Conservation (phyloP, 2,797 vertebrate species). For the Brotula barbata region DNA sequence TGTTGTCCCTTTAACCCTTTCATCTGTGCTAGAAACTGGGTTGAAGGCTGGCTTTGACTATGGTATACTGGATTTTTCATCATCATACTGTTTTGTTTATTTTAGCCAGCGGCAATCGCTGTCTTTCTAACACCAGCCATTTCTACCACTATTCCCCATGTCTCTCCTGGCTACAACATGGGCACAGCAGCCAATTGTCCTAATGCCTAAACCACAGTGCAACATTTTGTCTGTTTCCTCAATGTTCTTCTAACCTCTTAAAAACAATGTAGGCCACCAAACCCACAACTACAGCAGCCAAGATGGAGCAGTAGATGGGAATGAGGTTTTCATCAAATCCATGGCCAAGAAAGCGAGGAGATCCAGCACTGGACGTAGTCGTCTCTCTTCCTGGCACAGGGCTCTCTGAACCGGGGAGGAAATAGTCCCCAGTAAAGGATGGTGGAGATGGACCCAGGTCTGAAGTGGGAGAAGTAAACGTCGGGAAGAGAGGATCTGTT, state of each 20-base stretch:
- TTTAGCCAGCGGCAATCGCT: conserved; percentile 33
- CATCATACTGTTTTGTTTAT: neutral
- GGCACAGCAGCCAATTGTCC: conserved; percentile 22
- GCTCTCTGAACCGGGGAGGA: conserved; percentile 56
- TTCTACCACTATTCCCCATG: conserved; percentile 5
- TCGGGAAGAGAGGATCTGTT: conserved; percentile 72
- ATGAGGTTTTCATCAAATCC: conserved; percentile 91
- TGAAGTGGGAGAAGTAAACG: conserved; percentile 38
- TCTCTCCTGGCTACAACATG: neutral
- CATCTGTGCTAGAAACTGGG: conserved; percentile 41
- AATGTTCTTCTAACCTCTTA: conserved; percentile 83
- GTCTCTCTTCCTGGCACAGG: conserved; percentile 65
- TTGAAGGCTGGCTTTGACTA: conserved; percentile 47
- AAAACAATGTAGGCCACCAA: conserved; percentile 92
- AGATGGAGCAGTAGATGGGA: conserved; percentile 96
- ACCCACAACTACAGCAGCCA: conserved; percentile 92
- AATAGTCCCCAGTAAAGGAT: conserved; percentile 58
- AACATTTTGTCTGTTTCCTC: neutral
- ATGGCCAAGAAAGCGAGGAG: conserved; percentile 82
- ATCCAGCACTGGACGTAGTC: conserved; percentile 85
- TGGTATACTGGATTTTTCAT: conserved; percentile 43
- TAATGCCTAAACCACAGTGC: conserved; percentile 13
- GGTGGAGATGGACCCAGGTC: conserved; percentile 38
- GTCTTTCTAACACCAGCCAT: conserved; percentile 15
- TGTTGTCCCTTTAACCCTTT: conserved; percentile 15